These are phyloP conservation scores for Cylas formicarius DNA, from an alignment of 1,140 invertebrate species.

Conservation along the genomic window DNA sequence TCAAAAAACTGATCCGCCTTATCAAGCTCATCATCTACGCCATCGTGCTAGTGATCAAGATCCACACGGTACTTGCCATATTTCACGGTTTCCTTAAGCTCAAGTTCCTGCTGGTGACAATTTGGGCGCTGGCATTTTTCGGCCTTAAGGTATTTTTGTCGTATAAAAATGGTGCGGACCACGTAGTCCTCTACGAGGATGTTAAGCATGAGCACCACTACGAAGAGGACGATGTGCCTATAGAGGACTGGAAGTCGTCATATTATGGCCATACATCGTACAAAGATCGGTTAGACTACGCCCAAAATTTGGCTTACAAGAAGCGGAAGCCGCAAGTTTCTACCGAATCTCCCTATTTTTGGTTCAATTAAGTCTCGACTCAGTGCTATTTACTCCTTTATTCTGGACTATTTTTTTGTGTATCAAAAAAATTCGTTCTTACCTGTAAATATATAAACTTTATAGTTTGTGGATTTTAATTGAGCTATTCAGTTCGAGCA, in stretches of 20 bases:
- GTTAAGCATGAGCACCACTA: constrained; percentile 20
- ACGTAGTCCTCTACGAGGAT: constrained; percentile 16
- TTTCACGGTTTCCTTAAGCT: constrained; percentile 16
- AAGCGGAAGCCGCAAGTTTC: constrained; percentile 6
- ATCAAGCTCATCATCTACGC: constrained; percentile 8
- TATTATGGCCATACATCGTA: constrained; percentile 13
- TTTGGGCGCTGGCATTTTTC: constrained; percentile 17
- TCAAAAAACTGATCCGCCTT: constrained; percentile 13
- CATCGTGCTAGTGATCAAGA: neutral
- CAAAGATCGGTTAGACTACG: constrained; percentile 6
- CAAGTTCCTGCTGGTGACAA: constrained; percentile 15
- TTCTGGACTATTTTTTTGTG: too few species aligned
- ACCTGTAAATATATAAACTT: too few species aligned
- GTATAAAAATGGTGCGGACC: constrained; percentile 5
- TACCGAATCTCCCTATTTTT: too few species aligned
- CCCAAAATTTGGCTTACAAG: constrained; percentile 12
- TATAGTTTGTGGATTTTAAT: too few species aligned
- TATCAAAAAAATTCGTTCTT: too few species aligned
- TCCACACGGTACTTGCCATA: constrained; percentile 6
- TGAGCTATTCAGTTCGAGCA: too few species aligned
- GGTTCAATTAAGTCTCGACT: too few species aligned
- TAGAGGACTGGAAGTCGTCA: constrained; percentile 17
- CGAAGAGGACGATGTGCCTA: constrained; percentile 9
- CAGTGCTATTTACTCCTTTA: too few species aligned
- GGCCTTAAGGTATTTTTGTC: constrained; percentile 10